Evolutionary conservation across 2,888 invertebrate genomes (phyloP).

Genomic region (Papilio demoleus): DNA sequence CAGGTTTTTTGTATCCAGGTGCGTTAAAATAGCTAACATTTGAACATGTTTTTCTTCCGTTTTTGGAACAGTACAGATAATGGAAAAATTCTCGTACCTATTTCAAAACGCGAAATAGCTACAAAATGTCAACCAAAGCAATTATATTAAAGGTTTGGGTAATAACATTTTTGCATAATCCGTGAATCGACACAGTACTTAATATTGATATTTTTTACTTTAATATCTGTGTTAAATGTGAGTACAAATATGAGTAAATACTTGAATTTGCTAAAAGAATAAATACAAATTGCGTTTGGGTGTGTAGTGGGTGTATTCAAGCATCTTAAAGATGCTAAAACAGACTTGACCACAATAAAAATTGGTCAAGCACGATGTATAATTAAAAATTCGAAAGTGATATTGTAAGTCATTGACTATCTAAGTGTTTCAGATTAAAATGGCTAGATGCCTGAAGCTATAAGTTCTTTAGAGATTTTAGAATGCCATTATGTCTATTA

Average conservation of each 20-base stretch:
- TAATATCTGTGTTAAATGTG: too few relatives aligned
- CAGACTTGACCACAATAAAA: constrained; percentile 1
- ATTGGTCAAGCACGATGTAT: constrained; percentile 5
- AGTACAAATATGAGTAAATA: neutral
- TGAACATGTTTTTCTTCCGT: constrained; percentile 6
- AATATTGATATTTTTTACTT: too few relatives aligned
- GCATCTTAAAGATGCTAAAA: neutral
- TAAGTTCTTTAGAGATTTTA: constrained; percentile 7
- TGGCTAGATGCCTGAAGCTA: constrained; percentile 7
- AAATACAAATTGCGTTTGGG: neutral
- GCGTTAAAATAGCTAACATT: constrained; percentile 13
- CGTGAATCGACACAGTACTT: too few relatives aligned
- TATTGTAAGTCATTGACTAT: constrained; percentile 8
- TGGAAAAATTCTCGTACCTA: neutral
- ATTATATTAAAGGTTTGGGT: too few relatives aligned
- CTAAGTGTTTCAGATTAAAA: constrained; percentile 5
- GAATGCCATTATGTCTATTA: neutral
- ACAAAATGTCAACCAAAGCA: too few relatives aligned
- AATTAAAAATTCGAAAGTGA: constrained; percentile 12
- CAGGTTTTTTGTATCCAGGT: neutral
- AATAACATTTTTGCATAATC: too few relatives aligned
- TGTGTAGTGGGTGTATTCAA: constrained; percentile 4
- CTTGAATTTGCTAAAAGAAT: neutral
- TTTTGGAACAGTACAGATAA: neutral
- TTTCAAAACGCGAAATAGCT: too few relatives aligned